Evolutionary conservation across 2,797 vertebrate genomes (phyloP).

Genomic region (Selene dorsalis): DNA sequence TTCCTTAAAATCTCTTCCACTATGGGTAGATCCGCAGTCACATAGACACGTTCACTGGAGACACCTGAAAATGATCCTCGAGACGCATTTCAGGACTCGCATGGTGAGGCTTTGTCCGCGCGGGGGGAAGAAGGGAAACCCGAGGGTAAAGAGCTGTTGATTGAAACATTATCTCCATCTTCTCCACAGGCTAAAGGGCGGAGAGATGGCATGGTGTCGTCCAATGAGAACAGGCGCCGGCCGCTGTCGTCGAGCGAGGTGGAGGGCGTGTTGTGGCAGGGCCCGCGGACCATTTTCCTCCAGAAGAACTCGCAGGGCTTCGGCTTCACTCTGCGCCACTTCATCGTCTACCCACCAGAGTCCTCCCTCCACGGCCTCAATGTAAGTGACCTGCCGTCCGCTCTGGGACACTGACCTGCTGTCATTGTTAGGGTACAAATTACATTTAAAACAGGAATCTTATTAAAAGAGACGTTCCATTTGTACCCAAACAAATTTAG

Average conservation of each 20-base stretch:
- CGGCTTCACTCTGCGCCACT: constrained; percentile 96
- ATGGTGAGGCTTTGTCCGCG: not conserved
- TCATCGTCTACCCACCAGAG: constrained; percentile 96
- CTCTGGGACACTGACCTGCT: not conserved
- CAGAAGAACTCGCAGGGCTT: constrained; percentile 92
- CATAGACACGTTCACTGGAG: not conserved
- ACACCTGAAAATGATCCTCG: not conserved
- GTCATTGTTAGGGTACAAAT: too few species aligned
- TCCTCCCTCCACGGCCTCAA: constrained; percentile 87
- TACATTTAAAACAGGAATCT: too few species aligned
- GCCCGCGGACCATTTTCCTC: constrained; percentile 88
- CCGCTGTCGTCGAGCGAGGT: constrained; percentile 73
- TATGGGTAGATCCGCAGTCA: not conserved
- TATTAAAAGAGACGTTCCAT: too few species aligned
- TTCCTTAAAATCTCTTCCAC: constrained; percentile 21
- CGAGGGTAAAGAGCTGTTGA: not conserved
- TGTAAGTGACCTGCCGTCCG: constrained; percentile 73
- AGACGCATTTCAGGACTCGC: not conserved
- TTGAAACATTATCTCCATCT: constrained; percentile 9
- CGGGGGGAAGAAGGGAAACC: not conserved
- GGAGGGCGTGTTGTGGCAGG: constrained; percentile 83
- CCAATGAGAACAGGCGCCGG: constrained; percentile 81
- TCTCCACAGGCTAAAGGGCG: constrained; percentile 79
- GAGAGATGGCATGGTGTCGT: constrained; percentile 85
- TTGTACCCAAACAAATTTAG: too few species aligned